Evolutionary conservation across 2,113 vertebrate genomes (phyloP), one percentile per base, ranked within the genome.

Genomic region (Telmatochromis brachygnathus): DNA sequence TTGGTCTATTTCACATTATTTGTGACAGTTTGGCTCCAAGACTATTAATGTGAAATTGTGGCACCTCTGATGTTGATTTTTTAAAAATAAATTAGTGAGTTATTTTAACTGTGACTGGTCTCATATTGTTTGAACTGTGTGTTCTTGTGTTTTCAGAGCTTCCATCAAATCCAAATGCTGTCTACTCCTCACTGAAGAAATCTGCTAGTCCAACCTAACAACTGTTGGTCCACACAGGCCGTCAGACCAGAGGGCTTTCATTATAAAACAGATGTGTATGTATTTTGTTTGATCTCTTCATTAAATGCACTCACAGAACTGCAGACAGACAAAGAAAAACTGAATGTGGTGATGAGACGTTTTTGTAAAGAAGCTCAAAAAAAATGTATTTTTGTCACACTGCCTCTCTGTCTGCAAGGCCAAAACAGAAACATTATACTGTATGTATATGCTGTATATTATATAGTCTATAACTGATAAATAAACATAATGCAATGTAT

Each of bases 231-330:
- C 19, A 21, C 60, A 37, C 0, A 39, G 35, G 11, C 35, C 4
- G 0, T 39, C 12, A 70, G 1, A 42, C 2, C 37, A 21, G n/a
- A 42, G 65, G 0, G 37, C 12, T 23, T 70, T 70, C 0, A 0
- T 42, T 42, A 23, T 70, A 15, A 23, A 70, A 1, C 0, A 0
- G 21, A 73, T 45, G 2, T 70, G 5, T 70, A 73, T 4, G 13
- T 45, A 26, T 45, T 73, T 0, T 73, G 13, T 45, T 42, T 10
- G 65, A 26, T 73, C 21, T 26, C 23, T 26, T 26, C 13, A 45
- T 45, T 26, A 73, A 45, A 73, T 73, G 2, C 13, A 26, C 21
- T 17, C 37, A 17, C 13, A 73, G 0, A 26, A 73, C 35, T 23
- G n/a, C 65, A 42, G 37, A 6, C 1, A 1, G 6, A 42, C 35